Conservation (phyloP, 2,113 vertebrate species). For the Synchiropus splendidus region DNA sequence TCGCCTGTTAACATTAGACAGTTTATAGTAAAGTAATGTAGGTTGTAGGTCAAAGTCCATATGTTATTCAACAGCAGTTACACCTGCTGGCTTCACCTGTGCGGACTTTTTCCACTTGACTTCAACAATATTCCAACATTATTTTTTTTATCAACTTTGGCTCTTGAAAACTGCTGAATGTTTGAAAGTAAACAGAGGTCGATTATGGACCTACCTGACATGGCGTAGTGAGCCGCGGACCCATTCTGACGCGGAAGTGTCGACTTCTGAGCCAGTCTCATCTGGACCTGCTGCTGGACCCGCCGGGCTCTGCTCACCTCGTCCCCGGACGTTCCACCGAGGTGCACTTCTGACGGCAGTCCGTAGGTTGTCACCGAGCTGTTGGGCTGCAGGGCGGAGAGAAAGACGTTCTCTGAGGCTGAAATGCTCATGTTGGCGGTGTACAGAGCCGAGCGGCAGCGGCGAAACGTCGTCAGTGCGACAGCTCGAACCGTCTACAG, state of each 20-base stretch:
- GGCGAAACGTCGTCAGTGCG: background rate
- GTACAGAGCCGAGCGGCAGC: background rate
- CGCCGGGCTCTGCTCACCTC: constrained; percentile 31
- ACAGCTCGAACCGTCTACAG: background rate
- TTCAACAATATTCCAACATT: too few relatives aligned
- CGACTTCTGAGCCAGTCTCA: constrained; percentile 60
- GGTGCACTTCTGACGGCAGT: constrained; percentile 48
- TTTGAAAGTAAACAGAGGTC: too few relatives aligned
- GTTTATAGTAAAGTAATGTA: too few relatives aligned
- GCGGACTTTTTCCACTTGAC: too few relatives aligned
- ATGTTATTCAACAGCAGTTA: too few relatives aligned
- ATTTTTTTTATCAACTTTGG: too few relatives aligned
- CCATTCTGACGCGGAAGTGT: constrained; percentile 60
- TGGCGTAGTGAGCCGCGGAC: constrained; percentile 28
- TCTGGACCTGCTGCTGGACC: constrained; percentile 65
- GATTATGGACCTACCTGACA: constrained; percentile 64
- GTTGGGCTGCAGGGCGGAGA: constrained; percentile 64
- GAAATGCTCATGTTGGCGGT: constrained; percentile 37
- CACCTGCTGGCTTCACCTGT: too few relatives aligned
- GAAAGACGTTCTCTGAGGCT: constrained; percentile 49
- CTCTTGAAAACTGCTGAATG: too few relatives aligned
- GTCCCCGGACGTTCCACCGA: constrained; percentile 31
- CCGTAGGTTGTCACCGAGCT: constrained; percentile 60
- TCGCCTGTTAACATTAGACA: too few relatives aligned
- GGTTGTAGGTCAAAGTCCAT: too few relatives aligned